Conservation (phyloP, 1,140 invertebrate genomes). For the Teleopsis dalmanni region DNA sequence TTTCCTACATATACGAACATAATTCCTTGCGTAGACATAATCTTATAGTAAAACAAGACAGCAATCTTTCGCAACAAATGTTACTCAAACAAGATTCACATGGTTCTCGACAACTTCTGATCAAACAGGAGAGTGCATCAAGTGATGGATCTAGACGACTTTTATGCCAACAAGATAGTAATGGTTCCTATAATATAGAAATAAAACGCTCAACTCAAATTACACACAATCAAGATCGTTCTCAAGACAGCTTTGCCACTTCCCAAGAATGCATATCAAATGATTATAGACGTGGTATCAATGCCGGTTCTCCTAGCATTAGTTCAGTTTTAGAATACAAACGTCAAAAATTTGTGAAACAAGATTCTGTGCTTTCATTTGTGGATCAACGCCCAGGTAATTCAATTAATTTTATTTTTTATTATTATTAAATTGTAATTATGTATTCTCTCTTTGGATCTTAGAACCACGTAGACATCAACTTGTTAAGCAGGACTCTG, state of each 20-base stretch:
- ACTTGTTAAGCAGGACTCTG: conserved; percentile 42
- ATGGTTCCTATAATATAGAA: conserved; percentile 36
- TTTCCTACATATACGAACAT: conserved; percentile 62
- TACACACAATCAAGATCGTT: conserved; percentile 11
- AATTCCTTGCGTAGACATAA: conserved; percentile 38
- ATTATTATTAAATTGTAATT: not conserved
- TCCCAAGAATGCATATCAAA: conserved; percentile 34
- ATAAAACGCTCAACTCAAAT: conserved; percentile 25
- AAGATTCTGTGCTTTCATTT: conserved; percentile 43
- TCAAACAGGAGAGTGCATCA: conserved; percentile 42
- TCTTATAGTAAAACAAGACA: conserved; percentile 41
- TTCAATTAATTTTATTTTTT: not conserved
- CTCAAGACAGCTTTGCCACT: conserved; percentile 20
- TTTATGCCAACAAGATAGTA: conserved; percentile 42
- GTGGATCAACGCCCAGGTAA: conserved; percentile 36
- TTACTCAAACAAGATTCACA: conserved; percentile 43
- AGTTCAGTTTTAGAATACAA: conserved; percentile 23
- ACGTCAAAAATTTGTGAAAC: conserved; percentile 40
- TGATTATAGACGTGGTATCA: conserved; percentile 25
- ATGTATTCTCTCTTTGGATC: not conserved
- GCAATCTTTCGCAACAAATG: conserved; percentile 42
- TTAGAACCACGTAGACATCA: conserved; percentile 35
- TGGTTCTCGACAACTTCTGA: conserved; percentile 38
- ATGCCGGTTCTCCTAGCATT: conserved; percentile 13
- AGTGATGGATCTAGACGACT: conserved; percentile 34